Percentiles rank a stretch among this genome's conserved stretches.
Evolutionary conservation across 2,113 vertebrate species (phyloP).

Genomic region (Cygnus buccinator): DNA sequence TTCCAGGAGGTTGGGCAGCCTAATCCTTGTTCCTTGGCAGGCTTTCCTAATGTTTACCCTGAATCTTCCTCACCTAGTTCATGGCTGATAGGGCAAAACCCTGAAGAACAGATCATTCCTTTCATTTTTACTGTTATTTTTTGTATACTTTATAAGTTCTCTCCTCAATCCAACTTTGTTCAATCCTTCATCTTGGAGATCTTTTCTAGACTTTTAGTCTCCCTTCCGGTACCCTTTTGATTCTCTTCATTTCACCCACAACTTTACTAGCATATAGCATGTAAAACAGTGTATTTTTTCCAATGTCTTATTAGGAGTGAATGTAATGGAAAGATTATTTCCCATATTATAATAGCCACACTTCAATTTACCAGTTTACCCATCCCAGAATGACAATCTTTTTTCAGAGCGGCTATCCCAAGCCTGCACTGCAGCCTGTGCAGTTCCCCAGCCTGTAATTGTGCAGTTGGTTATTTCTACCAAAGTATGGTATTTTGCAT

Average conservation of each 20-base stretch:
- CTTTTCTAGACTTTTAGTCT: background rate
- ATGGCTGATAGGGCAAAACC: background rate
- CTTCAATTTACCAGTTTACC: rapidly evolving
- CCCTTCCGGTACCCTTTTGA: background rate
- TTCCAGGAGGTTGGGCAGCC: background rate
- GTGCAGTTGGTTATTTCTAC: background rate
- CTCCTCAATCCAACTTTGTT: background rate
- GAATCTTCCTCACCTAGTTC: background rate
- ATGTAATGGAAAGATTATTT: background rate
- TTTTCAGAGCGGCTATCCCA: background rate
- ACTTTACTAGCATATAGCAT: rapidly evolving
- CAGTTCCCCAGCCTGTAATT: background rate
- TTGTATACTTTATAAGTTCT: background rate
- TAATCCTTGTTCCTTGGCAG: background rate
- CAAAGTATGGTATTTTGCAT: background rate
- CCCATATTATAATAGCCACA: rapidly evolving
- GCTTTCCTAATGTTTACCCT: background rate
- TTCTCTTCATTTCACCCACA: background rate
- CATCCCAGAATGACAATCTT: background rate
- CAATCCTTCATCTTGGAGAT: background rate
- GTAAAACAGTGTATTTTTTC: rapidly evolving
- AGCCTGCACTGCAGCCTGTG: background rate
- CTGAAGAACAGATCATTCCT: rapidly evolving
- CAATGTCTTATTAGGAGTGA: background rate
- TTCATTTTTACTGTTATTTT: background rate